Percentiles rank a stretch among this genome's conserved stretches.
phyloP scores from a whole-genome alignment of 2,888 invertebrate genomes.

The Macrophya annulata region DNA sequence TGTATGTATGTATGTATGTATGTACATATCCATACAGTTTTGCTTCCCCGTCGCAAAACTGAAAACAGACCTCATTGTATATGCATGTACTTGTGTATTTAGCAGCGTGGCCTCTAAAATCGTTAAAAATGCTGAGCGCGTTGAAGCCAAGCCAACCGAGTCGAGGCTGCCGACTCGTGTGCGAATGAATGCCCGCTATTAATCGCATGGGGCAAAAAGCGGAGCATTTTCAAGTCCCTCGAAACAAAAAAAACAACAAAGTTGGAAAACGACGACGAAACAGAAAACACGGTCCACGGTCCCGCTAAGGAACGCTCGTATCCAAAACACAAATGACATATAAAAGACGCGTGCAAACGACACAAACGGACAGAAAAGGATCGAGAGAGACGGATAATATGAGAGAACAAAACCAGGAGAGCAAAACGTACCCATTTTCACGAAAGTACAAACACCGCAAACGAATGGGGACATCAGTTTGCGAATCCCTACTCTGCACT shows the following conservation, averaged over 20 bases:
- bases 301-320: conserved; percentile 12
- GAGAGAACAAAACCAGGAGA: neutral
- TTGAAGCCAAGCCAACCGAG: conserved; percentile 41
- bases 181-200: conserved; percentile 40
- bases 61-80: conserved; percentile 10
- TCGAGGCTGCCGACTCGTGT: conserved; percentile 25
- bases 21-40: neutral
- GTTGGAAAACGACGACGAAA: neutral
- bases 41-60: neutral
- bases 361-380: neutral
- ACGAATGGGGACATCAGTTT: conserved; percentile 43
- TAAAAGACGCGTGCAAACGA: conserved; percentile 44
- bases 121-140: conserved; percentile 38
- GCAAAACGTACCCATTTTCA: conserved; percentile 4
- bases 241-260: neutral
- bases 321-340: conserved; percentile 32
- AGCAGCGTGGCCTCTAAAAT: conserved; percentile 19
- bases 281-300: neutral
- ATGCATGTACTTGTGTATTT: conserved; percentile 21
- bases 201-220: conserved; percentile 19
- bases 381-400: neutral
- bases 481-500: conserved; percentile 5
- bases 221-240: conserved; percentile 30
- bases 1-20: neutral
- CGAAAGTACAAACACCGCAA: conserved; percentile 28